Base-by-base conservation (phyloP, 2,797 vertebrate species). In the Ptychadena robeensis region DNA sequence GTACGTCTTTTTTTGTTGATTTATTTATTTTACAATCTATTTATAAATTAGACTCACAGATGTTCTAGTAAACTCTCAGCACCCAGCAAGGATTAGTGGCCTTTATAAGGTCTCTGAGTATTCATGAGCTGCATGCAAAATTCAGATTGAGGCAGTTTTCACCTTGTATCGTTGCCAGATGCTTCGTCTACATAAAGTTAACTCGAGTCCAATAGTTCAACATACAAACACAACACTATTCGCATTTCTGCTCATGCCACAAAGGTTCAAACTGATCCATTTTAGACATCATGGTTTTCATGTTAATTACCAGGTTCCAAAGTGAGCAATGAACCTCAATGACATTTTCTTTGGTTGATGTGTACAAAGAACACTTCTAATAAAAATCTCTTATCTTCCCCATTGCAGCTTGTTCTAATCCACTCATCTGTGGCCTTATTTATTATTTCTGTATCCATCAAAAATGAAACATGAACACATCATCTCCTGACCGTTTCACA, bases 321-420 rank as follows among this genome's bases (percentile, higher is more conserved):
- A 80, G 70, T 80, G 57, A 80, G 77, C 63, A 57, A 69, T 57
- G 71, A 80, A 73, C 69, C 82, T 83, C 76, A 57, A 34, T 80
- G 77, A 84, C 77, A 80, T 84, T 84, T 78, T 80, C 71, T 44
- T 69, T 84, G 77, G 82, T 73, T 80, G 82, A 79, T 84, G 64
- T 80, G 77, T 70, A 84, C 71, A 84, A 84, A 84, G 82, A 80
- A 74, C 27, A 84, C 70, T 84, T 84, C 82, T 84, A 84, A 80
- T 79, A 84, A 74, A 61, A 84, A 61, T 68, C 65, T 31, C 82
- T 84, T 84, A 84, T 84, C 82, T 83, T 35, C 70, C 63, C 27
- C 71, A 37, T 31, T 84, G 82, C 82, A 84, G 82, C 76, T 80
- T 84, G 77, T 84, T 74, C 82, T 84, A 84, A 84, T 80, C 76